A percentile compares a stretch with the other conserved stretches of the same genome.
Conservation (phyloP, 1,140 invertebrate species). For the Mamestra configurata region DNA sequence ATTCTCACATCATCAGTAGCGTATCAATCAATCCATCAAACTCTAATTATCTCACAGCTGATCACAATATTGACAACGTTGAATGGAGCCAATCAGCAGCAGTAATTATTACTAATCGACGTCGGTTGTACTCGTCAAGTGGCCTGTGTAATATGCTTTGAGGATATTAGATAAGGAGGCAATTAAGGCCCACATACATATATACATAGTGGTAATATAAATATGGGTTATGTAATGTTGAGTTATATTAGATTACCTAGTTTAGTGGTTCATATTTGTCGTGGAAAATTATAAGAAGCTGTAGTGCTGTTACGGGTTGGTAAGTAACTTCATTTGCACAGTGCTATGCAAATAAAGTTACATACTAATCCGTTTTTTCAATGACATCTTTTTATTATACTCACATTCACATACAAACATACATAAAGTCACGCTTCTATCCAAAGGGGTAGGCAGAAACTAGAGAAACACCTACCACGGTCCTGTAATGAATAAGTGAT, state of each 20-base stretch:
- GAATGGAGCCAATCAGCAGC: conserved; percentile 36
- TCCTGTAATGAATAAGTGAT: too few species aligned
- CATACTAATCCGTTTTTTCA: too few species aligned
- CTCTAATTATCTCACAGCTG: conserved; percentile 38
- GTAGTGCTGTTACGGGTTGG: too few species aligned
- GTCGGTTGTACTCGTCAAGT: conserved; percentile 1
- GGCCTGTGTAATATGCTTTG: background rate
- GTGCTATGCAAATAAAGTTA: too few species aligned
- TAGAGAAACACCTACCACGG: too few species aligned
- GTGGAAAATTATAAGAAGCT: background rate
- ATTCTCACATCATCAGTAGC: conserved; percentile 7
- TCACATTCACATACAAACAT: too few species aligned
- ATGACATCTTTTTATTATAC: too few species aligned
- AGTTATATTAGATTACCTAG: background rate
- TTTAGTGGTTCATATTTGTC: background rate
- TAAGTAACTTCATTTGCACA: too few species aligned
- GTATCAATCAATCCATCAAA: conserved; percentile 36
- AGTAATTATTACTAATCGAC: conserved; percentile 35
- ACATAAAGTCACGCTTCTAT: too few species aligned
- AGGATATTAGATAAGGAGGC: conserved; percentile 24
- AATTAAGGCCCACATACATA: background rate
- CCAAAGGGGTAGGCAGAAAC: too few species aligned
- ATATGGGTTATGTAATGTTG: conserved; percentile 11
- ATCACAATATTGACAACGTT: conserved; percentile 46
- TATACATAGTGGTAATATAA: background rate